Evolutionary conservation across 1,140 invertebrate species (phyloP).

Genomic region (Tetragonula clypearis): DNA sequence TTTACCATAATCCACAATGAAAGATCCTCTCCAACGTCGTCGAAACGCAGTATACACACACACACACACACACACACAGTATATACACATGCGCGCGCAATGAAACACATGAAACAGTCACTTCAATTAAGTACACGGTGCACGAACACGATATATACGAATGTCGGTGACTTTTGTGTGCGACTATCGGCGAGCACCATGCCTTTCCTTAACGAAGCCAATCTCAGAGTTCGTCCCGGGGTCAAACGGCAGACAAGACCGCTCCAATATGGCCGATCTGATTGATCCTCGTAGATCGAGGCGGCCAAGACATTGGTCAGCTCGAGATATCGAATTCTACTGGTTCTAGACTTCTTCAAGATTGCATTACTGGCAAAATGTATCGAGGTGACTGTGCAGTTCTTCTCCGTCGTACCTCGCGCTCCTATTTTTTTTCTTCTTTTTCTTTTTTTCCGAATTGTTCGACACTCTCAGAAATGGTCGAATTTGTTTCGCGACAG

Average conservation of each 20-base stretch:
- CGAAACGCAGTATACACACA: too few relatives aligned
- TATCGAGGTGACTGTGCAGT: not conserved
- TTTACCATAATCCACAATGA: too few relatives aligned
- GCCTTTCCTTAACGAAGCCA: conserved; percentile 66
- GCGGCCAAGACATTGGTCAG: not conserved
- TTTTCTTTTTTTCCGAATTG: not conserved
- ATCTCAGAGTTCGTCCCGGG: conserved; percentile 57
- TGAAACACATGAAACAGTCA: not conserved
- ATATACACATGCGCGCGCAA: too few relatives aligned
- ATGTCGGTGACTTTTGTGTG: conserved; percentile 29
- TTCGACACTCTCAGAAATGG: not conserved
- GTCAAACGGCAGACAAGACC: conserved; percentile 56
- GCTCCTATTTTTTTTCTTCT: not conserved
- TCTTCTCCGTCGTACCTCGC: not conserved
- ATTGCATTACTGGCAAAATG: not conserved
- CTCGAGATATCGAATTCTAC: not conserved
- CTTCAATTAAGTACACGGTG: conserved; percentile 42
- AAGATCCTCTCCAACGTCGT: too few relatives aligned
- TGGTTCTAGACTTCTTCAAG: not conserved
- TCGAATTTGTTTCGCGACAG: too few relatives aligned
- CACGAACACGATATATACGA: not conserved
- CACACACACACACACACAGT: too few relatives aligned
- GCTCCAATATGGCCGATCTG: conserved; percentile 41
- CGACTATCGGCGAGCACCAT: conserved; percentile 38
- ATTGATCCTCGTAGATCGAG: conserved; percentile 41